These are phyloP conservation scores for Meiosimyza decipiens DNA, from an alignment of 2,888 invertebrate species.

Conservation along the genomic window DNA sequence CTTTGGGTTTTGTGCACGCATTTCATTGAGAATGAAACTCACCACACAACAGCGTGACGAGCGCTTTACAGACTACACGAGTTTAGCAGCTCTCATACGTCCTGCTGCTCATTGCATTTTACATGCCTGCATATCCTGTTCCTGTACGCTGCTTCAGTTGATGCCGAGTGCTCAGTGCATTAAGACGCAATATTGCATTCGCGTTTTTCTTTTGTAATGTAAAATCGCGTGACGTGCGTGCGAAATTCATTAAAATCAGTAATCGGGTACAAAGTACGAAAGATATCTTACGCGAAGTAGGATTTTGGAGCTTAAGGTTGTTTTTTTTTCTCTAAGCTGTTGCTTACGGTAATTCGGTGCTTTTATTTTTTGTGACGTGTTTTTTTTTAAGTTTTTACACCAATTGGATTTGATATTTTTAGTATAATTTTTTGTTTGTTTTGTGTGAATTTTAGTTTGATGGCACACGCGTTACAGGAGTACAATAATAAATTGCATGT, in stretches of 20 bases:
- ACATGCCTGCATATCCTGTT: not conserved
- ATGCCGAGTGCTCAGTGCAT: slow-evolving; percentile 28
- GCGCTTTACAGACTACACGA: not conserved
- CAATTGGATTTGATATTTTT: too few relatives aligned
- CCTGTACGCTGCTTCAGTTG: slow-evolving; percentile 12
- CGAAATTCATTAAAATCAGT: too few relatives aligned
- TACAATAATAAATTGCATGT: too few relatives aligned
- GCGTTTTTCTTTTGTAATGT: not conserved
- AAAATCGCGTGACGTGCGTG: not conserved
- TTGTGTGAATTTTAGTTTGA: too few relatives aligned
- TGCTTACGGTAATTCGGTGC: not conserved
- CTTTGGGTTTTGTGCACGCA: not conserved
- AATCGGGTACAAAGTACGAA: too few relatives aligned
- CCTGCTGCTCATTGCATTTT: slow-evolving; percentile 1
- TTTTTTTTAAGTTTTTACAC: too few relatives aligned
- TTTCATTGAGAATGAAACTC: not conserved
- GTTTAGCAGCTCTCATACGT: not conserved
- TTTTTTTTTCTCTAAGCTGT: not conserved
- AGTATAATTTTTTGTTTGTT: not conserved
- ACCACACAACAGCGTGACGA: slow-evolving; percentile 8
- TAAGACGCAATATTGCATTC: not conserved
- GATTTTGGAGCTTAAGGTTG: too few relatives aligned
- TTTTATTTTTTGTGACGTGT: not conserved
- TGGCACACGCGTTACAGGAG: too few relatives aligned
- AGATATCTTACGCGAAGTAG: too few relatives aligned